Evolutionary conservation across 2,888 invertebrate genomes (phyloP).

Genomic region (Meghimatium bilineatum): DNA sequence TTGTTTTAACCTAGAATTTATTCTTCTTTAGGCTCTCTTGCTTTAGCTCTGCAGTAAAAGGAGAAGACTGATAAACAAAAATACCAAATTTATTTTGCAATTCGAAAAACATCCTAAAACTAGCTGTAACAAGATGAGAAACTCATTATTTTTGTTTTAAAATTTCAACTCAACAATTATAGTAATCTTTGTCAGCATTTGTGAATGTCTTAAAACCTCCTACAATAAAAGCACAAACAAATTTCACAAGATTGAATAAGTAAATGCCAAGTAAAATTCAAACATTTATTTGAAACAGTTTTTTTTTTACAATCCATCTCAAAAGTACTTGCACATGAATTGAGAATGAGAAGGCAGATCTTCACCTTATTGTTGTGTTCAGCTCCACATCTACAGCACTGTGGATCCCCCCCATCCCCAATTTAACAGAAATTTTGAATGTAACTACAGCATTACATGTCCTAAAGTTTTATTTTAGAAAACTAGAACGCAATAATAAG

Average conservation of each 20-base stretch:
- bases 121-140: too few species aligned
- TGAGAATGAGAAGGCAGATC: neutral
- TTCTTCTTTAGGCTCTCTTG: too few species aligned
- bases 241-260: neutral
- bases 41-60: too few species aligned
- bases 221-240: neutral
- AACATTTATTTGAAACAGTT: conserved; percentile 34
- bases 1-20: too few species aligned
- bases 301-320: conserved; percentile 39
- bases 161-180: too few species aligned
- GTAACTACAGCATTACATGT: conserved; percentile 49
- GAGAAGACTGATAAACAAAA: too few species aligned
- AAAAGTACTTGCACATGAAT: conserved; percentile 43
- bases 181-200: too few species aligned
- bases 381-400: conserved; percentile 43
- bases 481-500: conserved; percentile 30
- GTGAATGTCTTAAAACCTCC: too few species aligned
- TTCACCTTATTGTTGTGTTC: conserved; percentile 32
- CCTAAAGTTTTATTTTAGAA: neutral
- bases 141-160: too few species aligned
- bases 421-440: conserved; percentile 7
- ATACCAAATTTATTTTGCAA: too few species aligned
- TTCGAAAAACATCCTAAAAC: too few species aligned
- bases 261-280: neutral
- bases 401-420: conserved; percentile 4